phyloP scores from a whole-genome alignment of 2,888 invertebrate species.

The Agonopterix subpropinquella region DNA sequence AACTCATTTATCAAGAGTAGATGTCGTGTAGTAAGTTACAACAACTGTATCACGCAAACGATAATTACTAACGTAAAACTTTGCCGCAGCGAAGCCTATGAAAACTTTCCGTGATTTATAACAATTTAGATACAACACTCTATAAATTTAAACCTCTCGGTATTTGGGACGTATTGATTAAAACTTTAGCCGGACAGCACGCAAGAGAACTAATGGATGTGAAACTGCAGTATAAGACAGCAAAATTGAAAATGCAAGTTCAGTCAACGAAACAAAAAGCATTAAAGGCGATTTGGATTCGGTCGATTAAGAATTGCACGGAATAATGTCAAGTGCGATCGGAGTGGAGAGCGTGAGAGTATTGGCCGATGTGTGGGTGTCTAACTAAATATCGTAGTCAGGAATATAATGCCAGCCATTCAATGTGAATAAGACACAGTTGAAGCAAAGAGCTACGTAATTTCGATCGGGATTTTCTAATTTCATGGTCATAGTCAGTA shows the following conservation, averaged over 20 bases:
- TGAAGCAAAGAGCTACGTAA: too few species aligned
- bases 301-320: conserved; percentile 3
- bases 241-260: conserved; percentile 1
- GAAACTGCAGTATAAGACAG: neutral
- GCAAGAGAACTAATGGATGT: neutral
- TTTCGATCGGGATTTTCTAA: too few species aligned
- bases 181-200: conserved; percentile 1
- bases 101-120: conserved; percentile 15
- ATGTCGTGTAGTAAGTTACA: conserved; percentile 4
- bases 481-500: too few species aligned
- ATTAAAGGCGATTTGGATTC: neutral
- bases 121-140: conserved; percentile 2
- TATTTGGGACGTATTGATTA: conserved; percentile 6
- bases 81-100: conserved; percentile 10
- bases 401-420: conserved; percentile 8
- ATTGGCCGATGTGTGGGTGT: conserved; percentile 15
- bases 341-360: conserved; percentile 14
- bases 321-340: conserved; percentile 16
- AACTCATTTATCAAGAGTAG: conserved; percentile 3
- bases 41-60: conserved; percentile 15
- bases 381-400: conserved; percentile 17
- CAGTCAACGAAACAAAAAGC: neutral
- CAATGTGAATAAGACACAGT: neutral
- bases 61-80: conserved; percentile 15
- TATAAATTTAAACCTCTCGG: neutral